Base-by-base conservation (phyloP, 2,888 invertebrate species). In the Xanthorhoe designata region DNA sequence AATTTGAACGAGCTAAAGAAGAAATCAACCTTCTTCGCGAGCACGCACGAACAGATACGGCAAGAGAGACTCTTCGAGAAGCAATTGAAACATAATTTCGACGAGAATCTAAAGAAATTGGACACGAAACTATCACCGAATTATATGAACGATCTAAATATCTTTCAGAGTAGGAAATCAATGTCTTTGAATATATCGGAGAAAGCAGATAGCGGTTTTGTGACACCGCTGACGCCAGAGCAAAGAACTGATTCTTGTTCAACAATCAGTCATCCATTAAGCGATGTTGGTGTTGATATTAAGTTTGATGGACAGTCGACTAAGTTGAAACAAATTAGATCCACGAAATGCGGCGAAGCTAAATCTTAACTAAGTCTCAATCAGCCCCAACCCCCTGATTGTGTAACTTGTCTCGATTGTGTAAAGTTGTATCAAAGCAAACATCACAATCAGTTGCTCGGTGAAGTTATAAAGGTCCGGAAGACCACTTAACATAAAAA, bases 241-340 rank as follows among this genome's bases (percentile, higher is more conserved):
- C 88, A 83, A 0, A 58, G 91, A 67, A 87, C 89, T 3, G 94
- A 94, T 13, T 81, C 80, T 0, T 85, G 85, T 42, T 94, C 94
- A 0, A 83, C 88, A 0, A 80, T 92, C 0, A 94, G 94, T 56
- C 97, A 97, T 88, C 97, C 97, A 0, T 80, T 97, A 3, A 96
- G 97, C 72, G 96, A 96, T 78, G 96, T 96, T 66, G 97, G 97
- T 80, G 96, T 97, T 0, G 96, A 96, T 79, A 97, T 97, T 53
- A 96, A 96, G 70, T 97, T 96, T 79, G 96, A 96, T 76, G 97
- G 97, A 6, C 92, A 92, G 15, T 96, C 96, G 0, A 96, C 97
- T 0, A 96, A 97, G 81, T 87, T 97, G 67, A 97, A 97, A 82
- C 96, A 96, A 60, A 95, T 97, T 29, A 94, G 95, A 69, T 95